A percentile compares a stretch with the other conserved stretches of the same genome.
These are phyloP conservation scores for Phylloscopus trochiloides DNA, from an alignment of 2,113 vertebrate species.

Conservation along the genomic window DNA sequence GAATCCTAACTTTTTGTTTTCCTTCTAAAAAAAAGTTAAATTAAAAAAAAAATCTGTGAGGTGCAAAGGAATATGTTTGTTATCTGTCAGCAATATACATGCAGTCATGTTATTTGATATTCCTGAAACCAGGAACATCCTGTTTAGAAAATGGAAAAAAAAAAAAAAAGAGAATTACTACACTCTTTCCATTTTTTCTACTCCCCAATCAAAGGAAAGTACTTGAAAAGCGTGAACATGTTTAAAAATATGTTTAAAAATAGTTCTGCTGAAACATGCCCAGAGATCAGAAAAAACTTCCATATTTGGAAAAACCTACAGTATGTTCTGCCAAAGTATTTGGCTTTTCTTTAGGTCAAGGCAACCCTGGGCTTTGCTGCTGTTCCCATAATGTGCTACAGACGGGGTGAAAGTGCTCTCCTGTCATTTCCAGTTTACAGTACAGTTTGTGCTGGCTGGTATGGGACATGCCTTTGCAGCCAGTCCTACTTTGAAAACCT, in stretches of 20 bases:
- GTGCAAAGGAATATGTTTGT: background rate
- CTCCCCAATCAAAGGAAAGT: constrained; percentile 29
- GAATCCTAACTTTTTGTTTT: background rate
- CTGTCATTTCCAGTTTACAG: constrained; percentile 35
- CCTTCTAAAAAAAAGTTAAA: background rate
- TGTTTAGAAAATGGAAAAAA: background rate
- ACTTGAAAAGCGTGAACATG: constrained; percentile 29
- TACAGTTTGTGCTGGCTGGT: constrained; percentile 39
- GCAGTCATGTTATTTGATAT: background rate
- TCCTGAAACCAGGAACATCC: background rate
- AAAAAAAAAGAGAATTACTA: background rate
- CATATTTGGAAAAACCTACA: constrained; percentile 64
- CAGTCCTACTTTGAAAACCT: background rate
- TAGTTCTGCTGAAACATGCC: constrained; percentile 38
- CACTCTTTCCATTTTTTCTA: background rate
- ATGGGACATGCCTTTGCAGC: constrained; percentile 19
- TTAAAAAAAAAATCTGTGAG: background rate
- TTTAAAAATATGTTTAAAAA: constrained; percentile 28
- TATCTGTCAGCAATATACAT: background rate
- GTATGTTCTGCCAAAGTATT: constrained; percentile 62
- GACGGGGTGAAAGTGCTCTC: background rate
- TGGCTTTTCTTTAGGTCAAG: constrained; percentile 68
- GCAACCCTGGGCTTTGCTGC: constrained; percentile 52
- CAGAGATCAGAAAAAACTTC: constrained; percentile 44
- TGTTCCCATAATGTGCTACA: constrained; percentile 34